Base-by-base conservation (phyloP, 2,797 vertebrate species). In the Lacerta agilis region DNA sequence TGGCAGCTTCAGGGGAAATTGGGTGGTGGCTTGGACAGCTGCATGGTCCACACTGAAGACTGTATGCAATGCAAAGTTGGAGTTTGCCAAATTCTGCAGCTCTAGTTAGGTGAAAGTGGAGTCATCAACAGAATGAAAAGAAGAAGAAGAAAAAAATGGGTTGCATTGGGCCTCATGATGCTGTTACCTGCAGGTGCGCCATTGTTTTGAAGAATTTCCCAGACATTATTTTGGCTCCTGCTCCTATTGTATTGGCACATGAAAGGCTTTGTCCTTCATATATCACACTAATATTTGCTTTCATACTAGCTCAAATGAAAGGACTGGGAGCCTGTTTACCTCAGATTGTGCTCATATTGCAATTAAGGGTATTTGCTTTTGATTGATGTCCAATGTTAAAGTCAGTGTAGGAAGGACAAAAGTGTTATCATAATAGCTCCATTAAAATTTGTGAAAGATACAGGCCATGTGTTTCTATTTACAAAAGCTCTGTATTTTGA, bases 261-360 rank as follows among this genome's bases (percentile, higher is more conserved):
- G 49, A 75, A 80, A 15, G 69, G 25, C 27, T 85, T 82, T 90
- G 86, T 55, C 20, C 90, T 83, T 81, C 67, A 64, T 76, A 71
- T 15, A 81, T 76, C 64, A 58, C 1, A 29, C 29, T 61, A 69
- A 15, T 81, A 20, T 92, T 94, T 94, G 61, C 86, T 88, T 90
- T 84, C 79, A 29, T 1, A 58, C 75, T 10, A 64, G 41, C 15
- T 55, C 6, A 64, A 64, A 38, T 0, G 85, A 81, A 85, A 73
- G 3, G 85, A 71, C 18, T 49, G 0, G 55, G 10, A 15, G 25
- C 29, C 61, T 94, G 61, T 86, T 92, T 86, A 76, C 36, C 33
- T 71, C 23, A 72, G 36, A 45, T 91, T 83, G 58, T 79, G 83
- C 78, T 79, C 17, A 1, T 79, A 33, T 82, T 84, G 20, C 7